Percentiles rank a stretch among this genome's conserved stretches.
Conservation (phyloP, 2,888 invertebrate genomes). For the Nasonia oneida region DNA sequence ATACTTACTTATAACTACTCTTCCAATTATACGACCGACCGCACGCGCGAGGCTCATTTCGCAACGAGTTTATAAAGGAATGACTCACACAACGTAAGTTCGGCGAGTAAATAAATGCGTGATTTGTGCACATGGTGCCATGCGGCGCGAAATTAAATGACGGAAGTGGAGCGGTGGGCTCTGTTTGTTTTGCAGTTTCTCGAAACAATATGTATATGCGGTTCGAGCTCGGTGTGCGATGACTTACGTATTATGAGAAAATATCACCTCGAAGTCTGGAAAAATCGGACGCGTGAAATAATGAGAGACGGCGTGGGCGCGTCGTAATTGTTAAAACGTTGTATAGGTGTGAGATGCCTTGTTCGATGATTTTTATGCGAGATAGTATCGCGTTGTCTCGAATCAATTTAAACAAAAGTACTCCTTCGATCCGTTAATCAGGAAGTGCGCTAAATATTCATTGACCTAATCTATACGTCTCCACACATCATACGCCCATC, state of each 20-base stretch:
- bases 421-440: constrained; percentile 70
- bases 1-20: neutral
- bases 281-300: neutral
- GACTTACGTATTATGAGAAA: neutral
- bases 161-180: neutral
- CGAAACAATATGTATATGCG: neutral
- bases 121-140: neutral
- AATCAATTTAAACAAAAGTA: neutral
- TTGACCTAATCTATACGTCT: neutral
- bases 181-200: neutral
- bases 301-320: neutral
- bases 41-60: neutral
- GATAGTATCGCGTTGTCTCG: neutral
- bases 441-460: neutral
- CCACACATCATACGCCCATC: neutral
- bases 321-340: neutral
- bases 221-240: neutral
- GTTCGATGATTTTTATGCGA: neutral
- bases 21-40: neutral
- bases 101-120: neutral
- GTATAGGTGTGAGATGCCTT: no score
- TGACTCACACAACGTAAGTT: neutral
- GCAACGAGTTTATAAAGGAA: neutral
- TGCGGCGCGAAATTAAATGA: neutral
- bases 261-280: neutral